phyloP scores from a whole-genome alignment of 2,797 vertebrate species.

The Columba guinea region DNA sequence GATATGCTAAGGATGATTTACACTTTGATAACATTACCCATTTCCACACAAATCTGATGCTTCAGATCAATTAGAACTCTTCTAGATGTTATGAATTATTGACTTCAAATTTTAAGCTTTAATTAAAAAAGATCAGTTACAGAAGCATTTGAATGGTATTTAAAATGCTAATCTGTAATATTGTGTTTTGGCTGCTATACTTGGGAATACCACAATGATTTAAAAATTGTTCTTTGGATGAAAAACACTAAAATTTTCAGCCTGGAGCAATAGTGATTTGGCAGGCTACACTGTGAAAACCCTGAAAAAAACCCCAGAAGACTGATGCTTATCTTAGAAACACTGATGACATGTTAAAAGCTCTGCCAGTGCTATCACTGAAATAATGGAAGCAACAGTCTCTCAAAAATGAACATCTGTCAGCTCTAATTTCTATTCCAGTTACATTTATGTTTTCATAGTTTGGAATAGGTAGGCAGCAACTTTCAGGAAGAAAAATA shows the following conservation, averaged over 20 bases:
- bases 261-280: conserved; percentile 22
- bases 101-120: background rate
- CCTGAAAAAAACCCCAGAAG: background rate
- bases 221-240: conserved; percentile 17
- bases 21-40: background rate
- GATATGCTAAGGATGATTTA: background rate
- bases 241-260: conserved; percentile 5
- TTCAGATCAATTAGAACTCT: background rate
- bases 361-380: background rate
- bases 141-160: background rate
- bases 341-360: conserved; percentile 22
- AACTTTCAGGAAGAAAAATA: background rate
- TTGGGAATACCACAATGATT: background rate
- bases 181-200: background rate
- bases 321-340: conserved; percentile 37
- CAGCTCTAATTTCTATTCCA: background rate
- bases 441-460: background rate
- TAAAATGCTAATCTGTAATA: background rate
- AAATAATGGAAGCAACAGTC: background rate
- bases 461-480: background rate
- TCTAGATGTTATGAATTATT: background rate
- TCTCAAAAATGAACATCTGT: conserved; percentile 3
- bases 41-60: background rate
- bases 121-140: background rate
- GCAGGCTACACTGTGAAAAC: background rate